Conservation (phyloP, 2,797 vertebrate species). For the Fistularia commersonii region DNA sequence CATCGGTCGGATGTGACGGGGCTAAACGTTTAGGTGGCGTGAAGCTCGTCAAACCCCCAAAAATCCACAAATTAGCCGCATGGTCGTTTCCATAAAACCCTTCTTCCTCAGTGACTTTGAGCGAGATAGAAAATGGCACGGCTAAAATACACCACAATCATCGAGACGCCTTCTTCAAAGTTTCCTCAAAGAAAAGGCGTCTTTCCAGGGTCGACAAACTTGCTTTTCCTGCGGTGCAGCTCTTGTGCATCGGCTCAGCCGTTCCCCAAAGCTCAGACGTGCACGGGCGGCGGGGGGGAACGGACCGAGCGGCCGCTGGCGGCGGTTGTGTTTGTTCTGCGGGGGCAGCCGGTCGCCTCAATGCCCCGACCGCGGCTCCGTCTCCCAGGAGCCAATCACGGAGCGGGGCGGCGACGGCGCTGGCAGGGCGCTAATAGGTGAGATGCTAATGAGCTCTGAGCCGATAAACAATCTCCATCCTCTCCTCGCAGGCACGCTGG, state of each 20-base stretch:
- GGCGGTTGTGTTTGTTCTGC: conserved; percentile 56
- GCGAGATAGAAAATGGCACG: too few species aligned
- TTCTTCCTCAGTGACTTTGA: too few species aligned
- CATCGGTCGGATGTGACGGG: too few species aligned
- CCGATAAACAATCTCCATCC: conserved; percentile 56
- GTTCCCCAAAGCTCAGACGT: conserved; percentile 28
- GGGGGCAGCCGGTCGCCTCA: conserved; percentile 42
- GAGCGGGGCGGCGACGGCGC: conserved; percentile 45
- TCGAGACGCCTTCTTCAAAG: too few species aligned
- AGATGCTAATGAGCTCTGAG: conserved; percentile 67
- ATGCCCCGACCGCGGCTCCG: conserved; percentile 52
- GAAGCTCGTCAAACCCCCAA: too few species aligned
- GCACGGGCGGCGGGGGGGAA: conserved; percentile 40
- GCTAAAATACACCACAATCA: too few species aligned
- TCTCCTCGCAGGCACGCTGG: conserved; percentile 20
- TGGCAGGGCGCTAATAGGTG: conserved; percentile 61
- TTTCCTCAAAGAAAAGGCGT: too few species aligned
- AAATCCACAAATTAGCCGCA: too few species aligned
- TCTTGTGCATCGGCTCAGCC: conserved; percentile 22
- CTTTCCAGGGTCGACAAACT: too few species aligned
- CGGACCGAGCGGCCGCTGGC: conserved; percentile 45
- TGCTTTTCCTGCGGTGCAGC: too few species aligned
- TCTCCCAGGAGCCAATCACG: conserved; percentile 57
- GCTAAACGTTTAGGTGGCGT: too few species aligned
- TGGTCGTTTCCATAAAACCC: too few species aligned